Base-by-base conservation (phyloP, 2,888 invertebrate genomes). In the Perizoma flavofasciatum region DNA sequence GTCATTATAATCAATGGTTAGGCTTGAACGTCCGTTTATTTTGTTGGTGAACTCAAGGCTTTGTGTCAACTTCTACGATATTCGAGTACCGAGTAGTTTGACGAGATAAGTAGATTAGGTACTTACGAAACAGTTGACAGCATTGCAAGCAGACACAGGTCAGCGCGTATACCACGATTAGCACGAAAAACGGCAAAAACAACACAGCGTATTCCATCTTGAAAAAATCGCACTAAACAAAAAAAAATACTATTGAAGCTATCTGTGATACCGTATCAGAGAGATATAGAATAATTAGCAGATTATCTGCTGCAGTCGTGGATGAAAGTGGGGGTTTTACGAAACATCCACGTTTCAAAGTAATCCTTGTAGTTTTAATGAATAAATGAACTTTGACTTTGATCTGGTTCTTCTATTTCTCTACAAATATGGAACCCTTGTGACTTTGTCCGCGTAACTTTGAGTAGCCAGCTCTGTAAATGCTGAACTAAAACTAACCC, bases 121-220 rank as follows among this genome's bases (percentile, higher is more conserved):
- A 68, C 89, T 86, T 56, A 88, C 89, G 76, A 7, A 76, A 81
- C 0, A 79, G 5, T 48, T 78, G 75, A 61, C 77, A 85, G 73
- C 82, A 86, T 63, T 83, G 79, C 7, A 89, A 55, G 55, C 82
- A 85, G 4, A 83, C 47, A 57, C 88, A 89, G 0, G 83, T 81
- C 0, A 82, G 0, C 0, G 70, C 68, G 53, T 88, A 88, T 0
- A 86, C 51, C 0, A 78, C 44, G 6, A 78, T 64, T 2, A 82
- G 47, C 46, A 73, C 61, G 5, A 81, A 44, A 43, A 82, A 77
- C 0, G 83, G 80, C 0, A 82, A 41, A 35, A 81, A 76, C 4
- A 80, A 40, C 46, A 72, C 59, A 0, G 58, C 47, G 8, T 62
- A 75, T 41, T 82, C 81, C 82, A 82, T 76, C 47, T 61, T 66